Conservation (phyloP, 1,140 invertebrate genomes). For the Adelges cooleyi region DNA sequence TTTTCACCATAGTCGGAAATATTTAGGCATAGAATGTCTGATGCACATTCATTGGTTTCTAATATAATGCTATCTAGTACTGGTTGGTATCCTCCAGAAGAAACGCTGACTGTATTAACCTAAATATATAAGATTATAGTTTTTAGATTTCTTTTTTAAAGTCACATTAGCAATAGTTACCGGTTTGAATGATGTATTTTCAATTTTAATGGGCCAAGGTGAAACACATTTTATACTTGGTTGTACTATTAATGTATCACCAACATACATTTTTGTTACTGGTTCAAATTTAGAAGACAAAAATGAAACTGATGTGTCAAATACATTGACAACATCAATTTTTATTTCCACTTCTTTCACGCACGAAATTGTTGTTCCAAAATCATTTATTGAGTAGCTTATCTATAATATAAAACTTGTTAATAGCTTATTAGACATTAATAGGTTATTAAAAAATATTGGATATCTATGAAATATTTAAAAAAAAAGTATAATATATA, state of each 20-base stretch:
- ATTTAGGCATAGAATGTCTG: slow-evolving; percentile 42
- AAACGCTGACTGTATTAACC: slow-evolving; percentile 22
- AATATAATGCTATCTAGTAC: slow-evolving; percentile 27
- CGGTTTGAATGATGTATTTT: slow-evolving; percentile 51
- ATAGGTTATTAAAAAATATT: background rate
- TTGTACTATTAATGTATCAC: slow-evolving; percentile 57
- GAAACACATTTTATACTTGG: slow-evolving; percentile 53
- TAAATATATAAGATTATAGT: no score
- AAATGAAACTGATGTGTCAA: slow-evolving; percentile 56
- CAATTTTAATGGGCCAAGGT: slow-evolving; percentile 55
- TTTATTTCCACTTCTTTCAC: slow-evolving; percentile 49
- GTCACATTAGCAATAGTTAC: slow-evolving; percentile 34
- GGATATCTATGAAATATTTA: no score
- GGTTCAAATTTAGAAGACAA: slow-evolving; percentile 51
- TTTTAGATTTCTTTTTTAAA: no score
- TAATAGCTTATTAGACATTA: background rate
- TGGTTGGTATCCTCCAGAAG: slow-evolving; percentile 17
- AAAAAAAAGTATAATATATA: no score
- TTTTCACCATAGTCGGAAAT: slow-evolving; percentile 43
- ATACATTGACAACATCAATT: slow-evolving; percentile 54
- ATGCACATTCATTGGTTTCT: slow-evolving; percentile 35
- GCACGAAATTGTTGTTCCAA: slow-evolving; percentile 30
- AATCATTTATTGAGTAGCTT: slow-evolving; percentile 16
- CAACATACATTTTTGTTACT: slow-evolving; percentile 51
- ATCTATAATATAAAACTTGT: no score